Base-by-base conservation (phyloP, 2,113 vertebrate genomes). In the Cephalopholis sonnerati region DNA sequence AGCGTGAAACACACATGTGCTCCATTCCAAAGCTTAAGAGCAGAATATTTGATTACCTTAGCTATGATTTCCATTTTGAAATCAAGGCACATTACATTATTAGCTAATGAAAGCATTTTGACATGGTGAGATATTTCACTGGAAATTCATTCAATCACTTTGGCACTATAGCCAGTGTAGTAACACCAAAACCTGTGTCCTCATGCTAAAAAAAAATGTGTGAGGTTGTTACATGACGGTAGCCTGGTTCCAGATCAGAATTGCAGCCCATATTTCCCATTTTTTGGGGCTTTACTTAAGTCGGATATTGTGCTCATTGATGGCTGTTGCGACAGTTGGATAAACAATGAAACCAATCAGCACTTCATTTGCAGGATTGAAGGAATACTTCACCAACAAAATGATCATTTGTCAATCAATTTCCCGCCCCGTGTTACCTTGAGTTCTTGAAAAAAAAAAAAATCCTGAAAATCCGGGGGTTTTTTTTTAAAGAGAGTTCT, bases 141-240 rank as follows among this genome's bases (percentile, higher is more conserved):
- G 32, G 5, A 63, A 68, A 70, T 51, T 58, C 48, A 44, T 74
- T 71, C 50, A 48, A 1, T 18, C 10, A 10, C 44, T 68, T 25
- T 20, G 63, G 61, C 53, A 1, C 63, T 36, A 63, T 62, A 11
- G 8, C 8, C 24, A 62, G 24, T 36, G 27, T 1, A 62, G 32
- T 62, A 64, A 61, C 44, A 67, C 59, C n/a, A 7, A 24, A 75
- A 86, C n/a, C 51, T 77, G 62, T 13, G 6, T 22, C 27, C 17
- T 29, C 29, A 22, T 66, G 44, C 15, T 17, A 39, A 50, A 53
- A 24, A 10, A 69, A 63, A 48, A 71, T 2, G 59, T n/a, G 68
- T 9, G 20, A 62, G 83, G 55, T 46, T 57, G 63, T 57, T 25
- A 69, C 0, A n/a, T 69, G 70, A 32, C 11, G 67, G 24, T 1